phyloP scores from a whole-genome alignment of 2,797 vertebrate genomes.

The Notolabrus celidotus region DNA sequence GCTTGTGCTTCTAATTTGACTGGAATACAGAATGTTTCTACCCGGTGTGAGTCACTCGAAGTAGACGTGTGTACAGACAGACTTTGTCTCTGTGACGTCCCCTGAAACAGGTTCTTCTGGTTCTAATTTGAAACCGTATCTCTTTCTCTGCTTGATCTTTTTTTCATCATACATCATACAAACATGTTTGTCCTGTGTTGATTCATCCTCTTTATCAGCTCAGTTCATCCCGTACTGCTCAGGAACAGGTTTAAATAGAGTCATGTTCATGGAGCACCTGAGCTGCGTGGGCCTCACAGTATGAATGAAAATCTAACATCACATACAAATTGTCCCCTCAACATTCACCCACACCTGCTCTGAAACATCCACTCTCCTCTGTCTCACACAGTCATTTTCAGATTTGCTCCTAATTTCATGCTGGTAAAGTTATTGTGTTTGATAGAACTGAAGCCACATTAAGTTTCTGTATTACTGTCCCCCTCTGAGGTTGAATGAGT shows the following conservation, averaged over 20 bases:
- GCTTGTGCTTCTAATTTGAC: conserved; percentile 18
- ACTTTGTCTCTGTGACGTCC: conserved; percentile 1
- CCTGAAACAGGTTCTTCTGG: conserved; percentile 19
- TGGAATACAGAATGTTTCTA: too few species aligned
- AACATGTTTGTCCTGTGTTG: conserved; percentile 15
- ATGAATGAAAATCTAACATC: conserved; percentile 7
- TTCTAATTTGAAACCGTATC: conserved; percentile 14
- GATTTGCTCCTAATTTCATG: too few species aligned
- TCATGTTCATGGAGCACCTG: conserved; percentile 16
- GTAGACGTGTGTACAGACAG: neutral
- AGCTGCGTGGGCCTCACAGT: neutral
- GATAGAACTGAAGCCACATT: neutral
- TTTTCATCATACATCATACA: conserved; percentile 1
- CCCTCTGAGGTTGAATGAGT: neutral
- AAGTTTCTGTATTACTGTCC: neutral
- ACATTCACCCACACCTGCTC: conserved; percentile 2
- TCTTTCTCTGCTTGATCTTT: conserved; percentile 12
- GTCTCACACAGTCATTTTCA: neutral
- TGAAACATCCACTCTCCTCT: neutral
- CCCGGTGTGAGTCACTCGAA: neutral
- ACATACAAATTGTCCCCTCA: conserved; percentile 1
- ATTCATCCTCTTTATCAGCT: conserved; percentile 24
- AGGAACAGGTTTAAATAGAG: conserved; percentile 18
- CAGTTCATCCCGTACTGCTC: neutral
- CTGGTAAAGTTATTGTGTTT: neutral